Evolutionary conservation across 2,113 vertebrate genomes (phyloP), one percentile per base, ranked within the genome.

Genomic region (Neomonachus schauinslandi): DNA sequence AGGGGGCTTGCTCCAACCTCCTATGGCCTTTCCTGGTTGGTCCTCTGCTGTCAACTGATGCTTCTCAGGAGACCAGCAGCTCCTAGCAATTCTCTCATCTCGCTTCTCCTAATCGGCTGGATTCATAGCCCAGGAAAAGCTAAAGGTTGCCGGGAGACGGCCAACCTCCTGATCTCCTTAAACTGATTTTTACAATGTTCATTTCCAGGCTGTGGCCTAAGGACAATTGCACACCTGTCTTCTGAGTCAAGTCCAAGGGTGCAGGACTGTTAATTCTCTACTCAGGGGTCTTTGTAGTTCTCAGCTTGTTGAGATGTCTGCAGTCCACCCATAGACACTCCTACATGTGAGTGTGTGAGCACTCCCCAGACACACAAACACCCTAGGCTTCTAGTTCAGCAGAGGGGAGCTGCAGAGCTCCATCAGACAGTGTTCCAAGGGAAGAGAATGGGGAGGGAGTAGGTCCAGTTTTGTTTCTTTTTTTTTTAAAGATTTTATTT

Each of bases 381-480:
- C 24, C 16, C n/a, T 14, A 33, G 46, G 51, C n/a, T 67, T n/a
- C 88, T 67, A 19, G 9, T 5, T 22, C 5, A 46, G 33, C 53
- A 65, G 82, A 28, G 69, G 53, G 0, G 2, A 53, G 36, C 19
- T 31, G 42, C 0, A 0, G 3, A 22, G 1, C 53, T 33, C 53
- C 10, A 0, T 49, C 42, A n/a, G 88, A 22, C 9, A 7, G 49
- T 3, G 5, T 76, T 57, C 59, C 39, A 42, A 28, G 36, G 80
- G 24, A 89, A 55, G 89, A 57, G 49, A 74, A 59, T 0, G 2
- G 5, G 21, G 28, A 46, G 14, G 0, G 26, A 36, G 33, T 49
- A 36, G 67, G n/a, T 57, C 59, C 31, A 13, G 12, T 53, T 39
- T 8, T 39, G 39, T 39, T 39, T 39, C 4, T 39, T 3, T 3